Conservation (phyloP, 2,888 invertebrate species). For the Trissolcus brochymenae region DNA sequence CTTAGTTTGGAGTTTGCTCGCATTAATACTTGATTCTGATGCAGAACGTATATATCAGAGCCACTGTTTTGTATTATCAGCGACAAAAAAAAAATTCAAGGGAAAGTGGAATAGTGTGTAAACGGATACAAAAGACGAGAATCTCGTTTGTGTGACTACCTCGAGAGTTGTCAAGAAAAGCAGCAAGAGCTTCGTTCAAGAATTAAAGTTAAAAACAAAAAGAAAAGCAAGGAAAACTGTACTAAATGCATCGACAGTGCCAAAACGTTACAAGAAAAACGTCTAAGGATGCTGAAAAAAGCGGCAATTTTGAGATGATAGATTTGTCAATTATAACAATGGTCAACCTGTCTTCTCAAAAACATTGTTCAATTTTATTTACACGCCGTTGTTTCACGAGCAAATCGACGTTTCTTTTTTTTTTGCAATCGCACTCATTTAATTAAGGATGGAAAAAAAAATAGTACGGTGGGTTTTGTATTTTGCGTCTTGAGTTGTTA, state of each 20-base stretch:
- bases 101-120: constrained; percentile 49
- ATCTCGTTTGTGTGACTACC: constrained; percentile 50
- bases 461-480: not conserved
- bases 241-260: no score
- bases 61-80: constrained; percentile 38
- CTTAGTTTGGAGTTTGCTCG: no score
- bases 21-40: constrained; percentile 28
- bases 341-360: no score
- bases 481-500: constrained; percentile 10
- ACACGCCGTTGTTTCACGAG: no score
- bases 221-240: constrained; percentile 2
- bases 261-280: no score
- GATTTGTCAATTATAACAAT: not conserved
- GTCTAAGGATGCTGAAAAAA: no score
- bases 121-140: constrained; percentile 49
- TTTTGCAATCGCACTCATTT: not conserved
- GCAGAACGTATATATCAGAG: constrained; percentile 24
- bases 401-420: no score
- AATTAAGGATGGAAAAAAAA: constrained; percentile 2
- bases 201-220: constrained; percentile 28
- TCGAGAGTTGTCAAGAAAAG: constrained; percentile 49
- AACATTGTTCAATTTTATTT: no score
- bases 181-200: constrained; percentile 30
- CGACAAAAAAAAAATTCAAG: constrained; percentile 35
- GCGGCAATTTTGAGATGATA: no score